Conservation (phyloP, 2,888 invertebrate genomes). For the Oxystoma pomonae region DNA sequence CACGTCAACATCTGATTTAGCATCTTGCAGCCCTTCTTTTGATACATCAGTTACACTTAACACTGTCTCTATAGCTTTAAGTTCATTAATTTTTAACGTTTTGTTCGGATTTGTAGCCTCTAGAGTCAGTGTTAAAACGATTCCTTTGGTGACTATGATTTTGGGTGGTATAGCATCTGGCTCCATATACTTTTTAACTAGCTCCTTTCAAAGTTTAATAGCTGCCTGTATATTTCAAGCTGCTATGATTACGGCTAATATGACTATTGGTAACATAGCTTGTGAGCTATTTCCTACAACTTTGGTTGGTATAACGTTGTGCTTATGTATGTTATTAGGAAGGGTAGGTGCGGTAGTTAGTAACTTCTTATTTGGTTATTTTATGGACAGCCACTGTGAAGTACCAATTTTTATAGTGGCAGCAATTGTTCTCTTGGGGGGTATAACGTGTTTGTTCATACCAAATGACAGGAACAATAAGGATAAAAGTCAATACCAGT, state of each 20-base stretch:
- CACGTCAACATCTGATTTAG: background rate
- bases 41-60: slow-evolving; percentile 61
- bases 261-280: slow-evolving; percentile 41
- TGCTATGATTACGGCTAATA: slow-evolving; percentile 50
- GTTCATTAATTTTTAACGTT: slow-evolving; percentile 61
- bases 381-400: slow-evolving; percentile 60
- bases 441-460: slow-evolving; percentile 44
- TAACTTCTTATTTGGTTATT: slow-evolving; percentile 60
- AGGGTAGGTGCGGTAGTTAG: slow-evolving; percentile 62
- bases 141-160: slow-evolving; percentile 46
- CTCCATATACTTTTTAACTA: slow-evolving; percentile 55
- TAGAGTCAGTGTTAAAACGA: slow-evolving; percentile 33
- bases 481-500: background rate
- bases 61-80: slow-evolving; percentile 62
- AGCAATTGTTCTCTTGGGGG: slow-evolving; percentile 47
- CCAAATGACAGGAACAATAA: slow-evolving; percentile 24
- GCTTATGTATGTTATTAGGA: slow-evolving; percentile 61
- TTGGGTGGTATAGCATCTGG: slow-evolving; percentile 56
- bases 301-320: slow-evolving; percentile 59
- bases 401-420: slow-evolving; percentile 61
- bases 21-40: slow-evolving; percentile 54
- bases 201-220: slow-evolving; percentile 55
- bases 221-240: slow-evolving; percentile 53
- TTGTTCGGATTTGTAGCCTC: slow-evolving; percentile 57
- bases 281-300: slow-evolving; percentile 44